These are phyloP conservation scores for Pelobates cultripes DNA, from an alignment of 2,797 vertebrate genomes.

Conservation along the genomic window DNA sequence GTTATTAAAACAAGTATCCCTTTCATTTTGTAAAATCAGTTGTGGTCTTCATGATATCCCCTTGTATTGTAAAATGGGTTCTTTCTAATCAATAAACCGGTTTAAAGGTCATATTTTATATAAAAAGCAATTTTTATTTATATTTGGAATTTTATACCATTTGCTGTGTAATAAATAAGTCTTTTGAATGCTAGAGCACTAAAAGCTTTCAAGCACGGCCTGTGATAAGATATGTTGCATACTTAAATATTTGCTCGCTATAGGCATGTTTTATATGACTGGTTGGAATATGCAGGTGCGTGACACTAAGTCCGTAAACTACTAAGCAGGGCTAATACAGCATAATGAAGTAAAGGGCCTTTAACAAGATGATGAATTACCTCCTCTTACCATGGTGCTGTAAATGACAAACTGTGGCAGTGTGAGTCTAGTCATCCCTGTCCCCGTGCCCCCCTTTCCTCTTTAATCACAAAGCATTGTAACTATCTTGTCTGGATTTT, in stretches of 20 bases:
- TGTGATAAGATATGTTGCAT: background rate
- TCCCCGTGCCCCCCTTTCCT: too few species aligned
- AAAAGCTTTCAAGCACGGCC: background rate
- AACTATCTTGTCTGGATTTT: too few species aligned
- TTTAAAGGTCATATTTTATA: background rate
- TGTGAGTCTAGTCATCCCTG: too few species aligned
- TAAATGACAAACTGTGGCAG: too few species aligned
- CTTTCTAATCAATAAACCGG: background rate
- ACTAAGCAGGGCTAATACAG: too few species aligned
- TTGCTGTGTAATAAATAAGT: background rate
- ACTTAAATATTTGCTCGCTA: too few species aligned
- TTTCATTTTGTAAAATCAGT: background rate
- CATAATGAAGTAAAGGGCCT: too few species aligned
- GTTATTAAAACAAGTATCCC: background rate
- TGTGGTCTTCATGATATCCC: background rate
- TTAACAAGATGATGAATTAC: too few species aligned
- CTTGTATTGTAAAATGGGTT: background rate
- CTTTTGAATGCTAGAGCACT: background rate
- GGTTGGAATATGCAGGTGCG: too few species aligned
- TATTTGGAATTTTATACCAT: constrained; percentile 1
- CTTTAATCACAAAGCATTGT: too few species aligned
- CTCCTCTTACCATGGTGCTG: too few species aligned
- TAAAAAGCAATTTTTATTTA: constrained; percentile 7
- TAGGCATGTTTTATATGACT: too few species aligned
- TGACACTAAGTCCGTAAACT: background rate